These are phyloP conservation scores for Oophaga pumilio DNA, from an alignment of 2,113 vertebrate species.

Conservation along the genomic window DNA sequence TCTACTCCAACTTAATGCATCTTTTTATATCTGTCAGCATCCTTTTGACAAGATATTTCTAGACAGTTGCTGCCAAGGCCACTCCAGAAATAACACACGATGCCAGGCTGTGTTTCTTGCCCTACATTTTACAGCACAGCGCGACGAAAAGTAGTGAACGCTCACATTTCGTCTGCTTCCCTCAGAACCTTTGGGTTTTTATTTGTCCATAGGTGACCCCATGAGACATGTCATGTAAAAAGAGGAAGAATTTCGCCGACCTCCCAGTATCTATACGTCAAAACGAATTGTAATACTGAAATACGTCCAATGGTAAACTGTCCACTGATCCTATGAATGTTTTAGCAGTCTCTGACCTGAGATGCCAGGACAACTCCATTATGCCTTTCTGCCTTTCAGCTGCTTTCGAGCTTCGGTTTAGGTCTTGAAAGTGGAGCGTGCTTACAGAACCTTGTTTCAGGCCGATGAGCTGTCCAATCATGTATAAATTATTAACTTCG, in stretches of 20 bases:
- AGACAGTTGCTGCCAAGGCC: slow-evolving; percentile 50
- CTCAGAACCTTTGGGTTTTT: background rate
- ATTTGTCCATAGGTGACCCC: background rate
- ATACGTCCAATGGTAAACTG: slow-evolving; percentile 6
- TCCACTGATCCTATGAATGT: slow-evolving; percentile 44
- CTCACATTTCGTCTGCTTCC: background rate
- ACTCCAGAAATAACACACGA: slow-evolving; percentile 50
- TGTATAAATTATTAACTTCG: slow-evolving; percentile 25
- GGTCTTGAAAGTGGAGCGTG: slow-evolving; percentile 18
- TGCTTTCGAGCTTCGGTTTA: background rate
- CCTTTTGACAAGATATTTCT: slow-evolving; percentile 52
- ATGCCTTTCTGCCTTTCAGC: slow-evolving; percentile 43
- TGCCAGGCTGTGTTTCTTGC: slow-evolving; percentile 23
- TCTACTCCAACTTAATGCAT: slow-evolving; percentile 7
- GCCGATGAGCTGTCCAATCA: background rate
- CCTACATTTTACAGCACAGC: slow-evolving; percentile 19
- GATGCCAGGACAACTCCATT: slow-evolving; percentile 35
- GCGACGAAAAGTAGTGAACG: background rate
- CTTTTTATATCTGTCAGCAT: slow-evolving; percentile 51
- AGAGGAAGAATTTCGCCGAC: background rate
- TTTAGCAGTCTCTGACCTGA: slow-evolving; percentile 40
- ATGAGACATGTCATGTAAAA: background rate
- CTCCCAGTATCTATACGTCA: slow-evolving; percentile 1
- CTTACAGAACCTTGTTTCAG: background rate
- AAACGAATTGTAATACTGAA: background rate